Evolutionary conservation across 2,797 vertebrate genomes (phyloP).

Genomic region (Cryptoblepharus egeriae): DNA sequence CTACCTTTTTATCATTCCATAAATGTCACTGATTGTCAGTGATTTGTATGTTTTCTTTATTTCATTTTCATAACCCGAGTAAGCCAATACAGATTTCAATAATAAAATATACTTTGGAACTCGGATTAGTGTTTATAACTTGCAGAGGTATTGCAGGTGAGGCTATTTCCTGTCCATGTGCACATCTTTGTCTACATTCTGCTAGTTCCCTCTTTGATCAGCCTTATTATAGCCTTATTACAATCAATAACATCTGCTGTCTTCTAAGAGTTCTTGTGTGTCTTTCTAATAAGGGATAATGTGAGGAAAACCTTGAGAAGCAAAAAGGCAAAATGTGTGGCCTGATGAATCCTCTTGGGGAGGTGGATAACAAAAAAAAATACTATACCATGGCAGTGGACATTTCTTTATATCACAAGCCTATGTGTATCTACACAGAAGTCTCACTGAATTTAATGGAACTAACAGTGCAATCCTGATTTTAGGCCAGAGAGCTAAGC

Average conservation of each 20-base stretch:
- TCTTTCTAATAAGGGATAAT: neutral
- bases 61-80: neutral
- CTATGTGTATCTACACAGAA: too few relatives aligned
- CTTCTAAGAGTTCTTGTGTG: neutral
- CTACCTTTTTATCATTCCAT: neutral
- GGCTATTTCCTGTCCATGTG: neutral
- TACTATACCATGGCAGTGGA: neutral
- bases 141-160: neutral
- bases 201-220: neutral
- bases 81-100: neutral
- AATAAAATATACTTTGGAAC: neutral
- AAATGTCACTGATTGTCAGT: neutral
- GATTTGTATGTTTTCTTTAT: neutral
- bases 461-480: too few relatives aligned
- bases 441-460: too few relatives aligned
- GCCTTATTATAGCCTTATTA: neutral
- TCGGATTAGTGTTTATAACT: neutral
- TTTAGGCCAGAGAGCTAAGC: too few relatives aligned
- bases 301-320: neutral
- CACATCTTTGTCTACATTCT: too few relatives aligned
- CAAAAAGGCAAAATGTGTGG: neutral
- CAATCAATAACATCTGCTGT: neutral
- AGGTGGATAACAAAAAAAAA: too few relatives aligned
- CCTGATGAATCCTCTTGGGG: neutral
- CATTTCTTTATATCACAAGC: neutral